Evolutionary conservation across 2,113 vertebrate genomes (phyloP).

Genomic region (Corythaeola cristata): DNA sequence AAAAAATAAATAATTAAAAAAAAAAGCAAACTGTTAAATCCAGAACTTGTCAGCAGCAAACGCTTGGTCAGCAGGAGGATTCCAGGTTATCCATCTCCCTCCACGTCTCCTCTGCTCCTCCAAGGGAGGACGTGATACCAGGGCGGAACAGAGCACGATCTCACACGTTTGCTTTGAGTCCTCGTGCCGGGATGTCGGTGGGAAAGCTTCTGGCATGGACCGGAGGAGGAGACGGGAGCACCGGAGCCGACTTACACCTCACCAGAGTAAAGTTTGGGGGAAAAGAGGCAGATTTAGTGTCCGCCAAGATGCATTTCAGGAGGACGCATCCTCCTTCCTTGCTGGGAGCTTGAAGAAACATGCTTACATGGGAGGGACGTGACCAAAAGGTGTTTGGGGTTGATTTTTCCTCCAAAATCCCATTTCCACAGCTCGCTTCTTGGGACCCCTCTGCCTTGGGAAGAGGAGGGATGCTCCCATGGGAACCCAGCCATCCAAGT

Average conservation of each 20-base stretch:
- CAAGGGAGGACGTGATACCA: background rate
- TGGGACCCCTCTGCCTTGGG: background rate
- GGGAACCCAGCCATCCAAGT: accelerated
- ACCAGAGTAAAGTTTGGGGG: background rate
- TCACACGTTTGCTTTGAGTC: accelerated
- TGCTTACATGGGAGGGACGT: background rate
- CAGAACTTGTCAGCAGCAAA: background rate
- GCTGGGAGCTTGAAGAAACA: background rate
- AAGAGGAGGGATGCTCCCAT: background rate
- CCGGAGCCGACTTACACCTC: background rate
- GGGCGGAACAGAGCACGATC: background rate
- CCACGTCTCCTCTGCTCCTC: background rate
- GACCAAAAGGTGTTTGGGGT: background rate
- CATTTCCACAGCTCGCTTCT: accelerated
- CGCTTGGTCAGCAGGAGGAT: background rate
- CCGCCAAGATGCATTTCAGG: accelerated
- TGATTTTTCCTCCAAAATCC: too few relatives aligned
- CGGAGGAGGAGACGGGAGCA: background rate
- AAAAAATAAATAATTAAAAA: background rate
- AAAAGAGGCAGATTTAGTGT: background rate
- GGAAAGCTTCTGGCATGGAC: accelerated
- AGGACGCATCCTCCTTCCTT: background rate
- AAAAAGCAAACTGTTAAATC: background rate
- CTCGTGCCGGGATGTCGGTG: accelerated
- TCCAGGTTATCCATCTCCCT: background rate